Base-by-base conservation (phyloP, 2,888 invertebrate species). In the Melitaea athalia region DNA sequence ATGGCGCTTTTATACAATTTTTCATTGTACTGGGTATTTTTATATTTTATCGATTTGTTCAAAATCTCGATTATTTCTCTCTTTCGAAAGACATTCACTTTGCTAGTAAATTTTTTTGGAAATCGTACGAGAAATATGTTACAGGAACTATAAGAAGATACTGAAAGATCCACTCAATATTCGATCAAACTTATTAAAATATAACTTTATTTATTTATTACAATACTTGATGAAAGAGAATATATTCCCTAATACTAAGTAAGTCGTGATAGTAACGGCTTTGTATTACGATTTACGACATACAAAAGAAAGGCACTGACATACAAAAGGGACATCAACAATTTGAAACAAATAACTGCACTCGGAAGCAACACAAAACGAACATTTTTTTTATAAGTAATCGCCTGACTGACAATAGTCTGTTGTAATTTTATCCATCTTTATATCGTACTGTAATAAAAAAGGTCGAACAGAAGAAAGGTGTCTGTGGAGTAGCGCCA, bases 341-440 rank as follows among this genome's bases (percentile, higher is more conserved):
- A 86, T 85, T 82, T 78, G 78, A 84, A 82, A 83, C 81, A 78
- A 80, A 80, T 81, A 69, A 72, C 80, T 84, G 79, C 84, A 80
- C 82, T 87, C 86, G 84, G 85, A 87, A 86, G 84, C 84, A 81
- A 81, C 84, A 91, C 90, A 91, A 92, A 89, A 88, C 84, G 82
- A 80, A 87, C 84, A 87, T 91, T 89, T 90, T 90, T 89, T 91
- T 89, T 91, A 92, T 90, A 91, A 92, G 91, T 92, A 91, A 91
- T 91, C 90, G 88, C 82, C 82, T 86, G 81, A 92, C 91, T 86
- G 81, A 92, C 91, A 91, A 91, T 89, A 84, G 84, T 78, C 80
- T 79, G 78, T 79, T 81, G 91, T 90, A 90, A 91, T 89, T 91
- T 91, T 87, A 91, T 90, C 89, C 89, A 86, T 86, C 89, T 89